These are phyloP conservation scores for Brachionus calyciflorus DNA, from an alignment of 1,140 invertebrate genomes.

Conservation along the genomic window DNA sequence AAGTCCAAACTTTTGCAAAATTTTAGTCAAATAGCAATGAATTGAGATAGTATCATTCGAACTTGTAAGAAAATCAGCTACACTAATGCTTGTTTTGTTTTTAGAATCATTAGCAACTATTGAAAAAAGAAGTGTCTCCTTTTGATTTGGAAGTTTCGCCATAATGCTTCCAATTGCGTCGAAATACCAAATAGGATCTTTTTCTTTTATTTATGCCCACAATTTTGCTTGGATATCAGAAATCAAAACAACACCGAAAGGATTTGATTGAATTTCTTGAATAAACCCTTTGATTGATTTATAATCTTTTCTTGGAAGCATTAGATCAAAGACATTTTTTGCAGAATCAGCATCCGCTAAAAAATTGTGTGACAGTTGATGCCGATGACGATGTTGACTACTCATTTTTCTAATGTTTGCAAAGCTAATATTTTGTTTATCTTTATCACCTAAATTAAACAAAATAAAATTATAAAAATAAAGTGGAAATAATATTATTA, in stretches of 20 bases:
- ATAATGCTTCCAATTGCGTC: conserved; percentile 3
- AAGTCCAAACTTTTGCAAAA: background rate
- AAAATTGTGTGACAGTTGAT: no score
- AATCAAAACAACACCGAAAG: conserved; percentile 7
- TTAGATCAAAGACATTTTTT: no score
- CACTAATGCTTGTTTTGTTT: background rate
- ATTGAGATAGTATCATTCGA: background rate
- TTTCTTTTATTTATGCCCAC: background rate
- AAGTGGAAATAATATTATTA: no score
- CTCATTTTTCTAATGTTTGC: no score
- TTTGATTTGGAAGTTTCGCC: background rate
- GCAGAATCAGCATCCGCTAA: no score
- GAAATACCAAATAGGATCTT: conserved; percentile 8
- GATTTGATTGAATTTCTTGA: conserved; percentile 2
- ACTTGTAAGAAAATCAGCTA: conserved; percentile 16
- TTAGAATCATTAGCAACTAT: background rate
- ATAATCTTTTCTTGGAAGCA: no score
- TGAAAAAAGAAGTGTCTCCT: conserved; percentile 3
- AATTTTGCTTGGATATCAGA: conserved; percentile 21
- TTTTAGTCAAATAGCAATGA: background rate
- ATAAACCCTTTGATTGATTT: conserved; percentile 1
- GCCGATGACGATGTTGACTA: no score
- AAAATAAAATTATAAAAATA: no score
- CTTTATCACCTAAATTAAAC: no score
- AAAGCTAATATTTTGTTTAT: no score